These are phyloP conservation scores for Adoxophyes honmai DNA, from an alignment of 1,140 invertebrate genomes.

Conservation along the genomic window DNA sequence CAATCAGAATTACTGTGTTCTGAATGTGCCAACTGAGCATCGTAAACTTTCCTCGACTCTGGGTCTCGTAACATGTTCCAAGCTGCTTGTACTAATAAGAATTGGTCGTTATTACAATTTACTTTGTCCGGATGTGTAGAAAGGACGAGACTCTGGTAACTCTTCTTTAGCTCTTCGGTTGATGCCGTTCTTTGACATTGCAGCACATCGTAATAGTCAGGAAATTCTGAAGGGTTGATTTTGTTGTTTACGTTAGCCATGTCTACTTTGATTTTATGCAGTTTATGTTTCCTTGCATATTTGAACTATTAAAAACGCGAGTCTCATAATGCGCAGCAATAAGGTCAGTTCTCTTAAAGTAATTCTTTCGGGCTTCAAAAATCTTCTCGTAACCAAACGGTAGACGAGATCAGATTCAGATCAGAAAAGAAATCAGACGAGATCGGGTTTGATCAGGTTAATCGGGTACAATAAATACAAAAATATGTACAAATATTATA, in stretches of 20 bases:
- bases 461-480: no score
- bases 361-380: no score
- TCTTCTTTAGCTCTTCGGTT: conserved; percentile 79
- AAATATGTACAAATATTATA: no score
- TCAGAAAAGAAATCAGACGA: no score
- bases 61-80: conserved; percentile 80
- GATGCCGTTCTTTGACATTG: conserved; percentile 76
- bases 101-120: conserved; percentile 41
- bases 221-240: conserved; percentile 5
- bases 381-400: no score
- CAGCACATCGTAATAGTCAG: conserved; percentile 80
- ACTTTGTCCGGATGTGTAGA: conserved; percentile 82
- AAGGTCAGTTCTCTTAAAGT: no score
- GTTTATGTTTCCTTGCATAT: not conserved
- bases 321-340: no score
- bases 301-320: not conserved
- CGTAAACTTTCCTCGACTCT: conserved; percentile 78
- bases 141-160: conserved; percentile 79
- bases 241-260: conserved; percentile 6
- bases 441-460: no score
- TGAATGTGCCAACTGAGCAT: conserved; percentile 74
- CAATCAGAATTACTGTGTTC: conserved; percentile 67
- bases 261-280: not conserved
- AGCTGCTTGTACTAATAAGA: conserved; percentile 79
- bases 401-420: no score